Percentiles rank a stretch among this genome's conserved stretches.
Evolutionary conservation across 2,888 invertebrate species (phyloP).

Genomic region (Dione juno): DNA sequence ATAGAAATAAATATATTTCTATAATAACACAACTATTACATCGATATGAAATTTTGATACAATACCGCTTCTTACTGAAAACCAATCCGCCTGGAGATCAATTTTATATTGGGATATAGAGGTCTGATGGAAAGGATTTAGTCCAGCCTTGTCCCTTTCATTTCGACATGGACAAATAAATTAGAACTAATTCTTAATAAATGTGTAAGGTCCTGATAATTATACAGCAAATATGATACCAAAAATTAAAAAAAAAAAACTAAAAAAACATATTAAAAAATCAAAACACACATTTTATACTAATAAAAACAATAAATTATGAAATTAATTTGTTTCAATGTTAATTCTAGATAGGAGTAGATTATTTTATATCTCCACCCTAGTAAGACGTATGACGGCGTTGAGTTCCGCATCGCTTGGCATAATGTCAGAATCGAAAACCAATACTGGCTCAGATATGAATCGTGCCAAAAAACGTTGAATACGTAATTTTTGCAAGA

Average conservation of each 20-base stretch:
- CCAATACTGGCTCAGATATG: background rate
- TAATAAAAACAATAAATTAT: too few species aligned
- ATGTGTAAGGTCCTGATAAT: background rate
- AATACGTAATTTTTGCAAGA: background rate
- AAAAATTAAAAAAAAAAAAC: too few species aligned
- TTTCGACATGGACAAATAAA: constrained; percentile 11
- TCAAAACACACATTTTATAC: too few species aligned
- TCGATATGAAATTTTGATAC: background rate
- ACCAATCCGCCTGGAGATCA: background rate
- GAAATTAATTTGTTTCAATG: too few species aligned
- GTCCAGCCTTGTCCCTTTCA: background rate
- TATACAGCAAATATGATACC: too few species aligned
- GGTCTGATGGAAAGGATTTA: background rate
- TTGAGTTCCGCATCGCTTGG: too few species aligned
- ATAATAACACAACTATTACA: background rate
- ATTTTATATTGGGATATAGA: constrained; percentile 6
- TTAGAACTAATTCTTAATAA: background rate
- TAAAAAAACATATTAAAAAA: too few species aligned
- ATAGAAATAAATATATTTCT: background rate
- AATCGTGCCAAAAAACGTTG: background rate
- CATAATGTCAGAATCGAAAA: too few species aligned
- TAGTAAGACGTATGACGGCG: too few species aligned
- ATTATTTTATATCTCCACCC: too few species aligned
- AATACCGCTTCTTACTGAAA: constrained; percentile 6
- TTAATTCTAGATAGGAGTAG: too few species aligned